Conservation (phyloP, 2,113 vertebrate species). For the Perca schrenkii region DNA sequence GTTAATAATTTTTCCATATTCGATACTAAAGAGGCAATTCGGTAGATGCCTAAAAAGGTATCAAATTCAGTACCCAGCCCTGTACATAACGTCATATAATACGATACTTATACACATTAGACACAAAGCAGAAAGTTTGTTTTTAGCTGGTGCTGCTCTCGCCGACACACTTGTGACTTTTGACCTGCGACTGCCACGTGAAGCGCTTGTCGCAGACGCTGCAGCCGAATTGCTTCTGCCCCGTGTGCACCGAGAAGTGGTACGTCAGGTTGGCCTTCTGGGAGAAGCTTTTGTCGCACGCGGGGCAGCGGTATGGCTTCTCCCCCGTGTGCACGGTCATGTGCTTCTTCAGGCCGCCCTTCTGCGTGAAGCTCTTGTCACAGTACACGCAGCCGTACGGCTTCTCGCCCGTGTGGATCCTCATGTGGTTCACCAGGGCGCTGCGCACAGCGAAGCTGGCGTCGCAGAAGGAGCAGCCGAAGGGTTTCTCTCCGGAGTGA, state of each 20-base stretch:
- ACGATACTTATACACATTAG: no score
- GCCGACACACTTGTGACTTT: background rate
- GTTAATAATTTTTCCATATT: no score
- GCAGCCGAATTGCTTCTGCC: background rate
- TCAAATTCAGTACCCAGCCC: no score
- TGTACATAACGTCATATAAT: no score
- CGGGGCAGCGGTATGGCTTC: background rate
- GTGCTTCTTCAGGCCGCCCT: background rate
- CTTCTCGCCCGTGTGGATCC: background rate
- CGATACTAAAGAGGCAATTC: no score
- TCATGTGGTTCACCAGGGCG: background rate
- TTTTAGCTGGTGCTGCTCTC: background rate
- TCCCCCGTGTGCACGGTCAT: background rate
- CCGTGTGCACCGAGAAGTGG: background rate
- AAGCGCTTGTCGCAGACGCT: background rate
- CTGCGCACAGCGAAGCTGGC: background rate
- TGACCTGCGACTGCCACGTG: conserved; percentile 1
- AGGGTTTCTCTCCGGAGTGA: background rate
- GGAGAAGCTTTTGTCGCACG: background rate
- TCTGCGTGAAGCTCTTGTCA: background rate
- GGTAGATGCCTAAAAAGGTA: no score
- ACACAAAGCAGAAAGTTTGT: no score
- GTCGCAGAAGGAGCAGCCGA: background rate
- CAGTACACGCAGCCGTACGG: background rate
- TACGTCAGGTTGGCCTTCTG: background rate